Evolutionary conservation across 2,888 invertebrate genomes (phyloP).

Genomic region (Rapana venosa): DNA sequence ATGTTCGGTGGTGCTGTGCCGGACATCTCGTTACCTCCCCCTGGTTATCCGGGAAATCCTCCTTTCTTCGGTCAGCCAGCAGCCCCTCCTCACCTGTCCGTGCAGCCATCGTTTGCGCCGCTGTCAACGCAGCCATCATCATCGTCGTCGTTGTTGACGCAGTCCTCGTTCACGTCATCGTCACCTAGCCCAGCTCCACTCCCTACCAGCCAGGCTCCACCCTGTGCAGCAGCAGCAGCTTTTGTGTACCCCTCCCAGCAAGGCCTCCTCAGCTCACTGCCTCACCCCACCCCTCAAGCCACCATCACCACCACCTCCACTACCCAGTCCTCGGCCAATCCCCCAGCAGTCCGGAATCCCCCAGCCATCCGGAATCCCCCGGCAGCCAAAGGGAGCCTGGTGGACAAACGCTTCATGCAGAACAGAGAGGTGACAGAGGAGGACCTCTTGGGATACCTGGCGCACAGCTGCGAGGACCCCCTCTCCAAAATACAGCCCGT

Average conservation of each 20-base stretch:
- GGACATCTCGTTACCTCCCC: constrained; percentile 38
- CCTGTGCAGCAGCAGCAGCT: background rate
- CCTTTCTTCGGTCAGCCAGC: background rate
- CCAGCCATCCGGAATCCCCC: constrained; percentile 30
- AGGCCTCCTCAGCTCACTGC: background rate
- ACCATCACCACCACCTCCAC: too few species aligned
- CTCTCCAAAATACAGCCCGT: constrained; percentile 36
- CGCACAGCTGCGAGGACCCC: background rate
- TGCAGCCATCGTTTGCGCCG: too few species aligned
- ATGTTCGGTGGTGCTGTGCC: background rate
- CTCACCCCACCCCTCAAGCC: background rate
- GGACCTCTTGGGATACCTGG: constrained; percentile 24
- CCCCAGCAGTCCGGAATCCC: background rate
- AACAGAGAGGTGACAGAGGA: constrained; percentile 52
- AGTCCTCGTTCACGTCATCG: background rate
- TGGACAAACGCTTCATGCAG: constrained; percentile 67
- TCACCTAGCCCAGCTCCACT: background rate
- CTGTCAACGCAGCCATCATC: background rate
- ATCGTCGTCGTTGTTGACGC: background rate
- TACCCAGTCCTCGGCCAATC: background rate
- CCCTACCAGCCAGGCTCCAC: background rate
- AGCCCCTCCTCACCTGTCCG: background rate
- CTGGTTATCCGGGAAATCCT: background rate
- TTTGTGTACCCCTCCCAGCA: constrained; percentile 37
- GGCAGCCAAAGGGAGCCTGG: constrained; percentile 56